Conservation (phyloP, 2,113 vertebrate species). For the Varanus salvator region DNA sequence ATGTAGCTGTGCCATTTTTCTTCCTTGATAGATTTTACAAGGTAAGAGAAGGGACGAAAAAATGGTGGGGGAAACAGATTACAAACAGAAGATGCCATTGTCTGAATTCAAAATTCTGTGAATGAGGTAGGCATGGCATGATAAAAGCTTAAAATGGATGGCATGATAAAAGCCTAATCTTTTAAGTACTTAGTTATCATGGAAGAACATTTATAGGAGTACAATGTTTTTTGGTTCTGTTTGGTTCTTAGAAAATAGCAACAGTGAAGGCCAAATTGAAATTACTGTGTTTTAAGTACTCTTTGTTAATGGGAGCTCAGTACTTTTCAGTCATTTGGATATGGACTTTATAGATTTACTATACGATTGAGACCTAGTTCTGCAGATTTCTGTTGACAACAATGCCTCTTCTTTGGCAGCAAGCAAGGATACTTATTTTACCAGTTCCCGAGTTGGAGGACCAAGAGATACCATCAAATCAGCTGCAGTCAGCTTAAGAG, state of each 20-base stretch:
- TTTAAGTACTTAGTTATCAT: too few relatives aligned
- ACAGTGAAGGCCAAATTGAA: neutral
- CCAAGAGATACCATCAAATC: conserved; percentile 71
- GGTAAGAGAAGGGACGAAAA: too few relatives aligned
- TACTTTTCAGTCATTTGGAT: neutral
- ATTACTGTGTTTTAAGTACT: neutral
- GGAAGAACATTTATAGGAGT: neutral
- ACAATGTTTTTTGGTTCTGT: neutral
- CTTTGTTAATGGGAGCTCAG: neutral
- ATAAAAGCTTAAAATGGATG: too few relatives aligned
- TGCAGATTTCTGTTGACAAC: neutral
- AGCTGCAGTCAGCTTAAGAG: conserved; percentile 27
- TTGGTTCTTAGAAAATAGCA: neutral
- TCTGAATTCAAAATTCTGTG: too few relatives aligned
- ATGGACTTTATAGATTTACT: neutral
- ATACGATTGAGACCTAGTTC: neutral
- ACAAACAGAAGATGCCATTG: too few relatives aligned
- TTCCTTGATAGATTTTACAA: too few relatives aligned
- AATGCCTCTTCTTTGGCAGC: conserved; percentile 57
- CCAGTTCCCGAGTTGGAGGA: conserved; percentile 81
- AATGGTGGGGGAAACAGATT: too few relatives aligned
- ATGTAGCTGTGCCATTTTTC: too few relatives aligned
- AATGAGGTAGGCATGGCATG: too few relatives aligned
- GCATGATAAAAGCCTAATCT: too few relatives aligned
- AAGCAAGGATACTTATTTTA: conserved; percentile 78